These are phyloP conservation scores for Pao palembangensis DNA, from an alignment of 2,113 vertebrate genomes.

Conservation along the genomic window DNA sequence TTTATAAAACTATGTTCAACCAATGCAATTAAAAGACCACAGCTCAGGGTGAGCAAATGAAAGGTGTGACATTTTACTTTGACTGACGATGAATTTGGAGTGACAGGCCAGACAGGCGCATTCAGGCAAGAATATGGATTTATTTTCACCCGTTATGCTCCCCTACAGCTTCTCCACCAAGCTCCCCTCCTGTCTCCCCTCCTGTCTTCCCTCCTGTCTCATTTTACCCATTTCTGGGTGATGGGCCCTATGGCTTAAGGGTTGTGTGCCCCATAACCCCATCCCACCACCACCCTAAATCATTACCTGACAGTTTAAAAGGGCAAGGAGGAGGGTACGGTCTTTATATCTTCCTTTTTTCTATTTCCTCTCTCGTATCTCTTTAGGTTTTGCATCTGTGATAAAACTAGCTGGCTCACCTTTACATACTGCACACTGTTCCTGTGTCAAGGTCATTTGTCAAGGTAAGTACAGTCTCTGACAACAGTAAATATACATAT, in stretches of 20 bases:
- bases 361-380: slow-evolving; percentile 45
- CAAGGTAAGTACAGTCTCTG: slow-evolving; percentile 1
- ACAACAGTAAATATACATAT: too few species aligned
- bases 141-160: slow-evolving; percentile 18
- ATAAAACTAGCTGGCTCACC: slow-evolving; percentile 41
- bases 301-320: slow-evolving; percentile 73
- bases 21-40: slow-evolving; percentile 63
- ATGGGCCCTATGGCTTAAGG: slow-evolving; percentile 44
- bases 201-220: slow-evolving; percentile 26
- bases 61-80: slow-evolving; percentile 69
- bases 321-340: slow-evolving; percentile 64
- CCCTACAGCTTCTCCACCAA: slow-evolving; percentile 13
- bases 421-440: slow-evolving; percentile 37
- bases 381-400: slow-evolving; percentile 56
- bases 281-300: slow-evolving; percentile 62
- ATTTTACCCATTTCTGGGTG: slow-evolving; percentile 36
- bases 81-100: slow-evolving; percentile 62
- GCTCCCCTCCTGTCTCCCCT: slow-evolving; percentile 15
- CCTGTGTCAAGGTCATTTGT: slow-evolving; percentile 53
- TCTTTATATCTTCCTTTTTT: slow-evolving; percentile 46
- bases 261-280: slow-evolving; percentile 27
- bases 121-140: slow-evolving; percentile 63
- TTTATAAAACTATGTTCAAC: slow-evolving; percentile 39
- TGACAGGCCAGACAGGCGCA: slow-evolving; percentile 39
- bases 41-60: slow-evolving; percentile 50